phyloP scores from a whole-genome alignment of 2,797 vertebrate genomes.

The Poecilia gillii region DNA sequence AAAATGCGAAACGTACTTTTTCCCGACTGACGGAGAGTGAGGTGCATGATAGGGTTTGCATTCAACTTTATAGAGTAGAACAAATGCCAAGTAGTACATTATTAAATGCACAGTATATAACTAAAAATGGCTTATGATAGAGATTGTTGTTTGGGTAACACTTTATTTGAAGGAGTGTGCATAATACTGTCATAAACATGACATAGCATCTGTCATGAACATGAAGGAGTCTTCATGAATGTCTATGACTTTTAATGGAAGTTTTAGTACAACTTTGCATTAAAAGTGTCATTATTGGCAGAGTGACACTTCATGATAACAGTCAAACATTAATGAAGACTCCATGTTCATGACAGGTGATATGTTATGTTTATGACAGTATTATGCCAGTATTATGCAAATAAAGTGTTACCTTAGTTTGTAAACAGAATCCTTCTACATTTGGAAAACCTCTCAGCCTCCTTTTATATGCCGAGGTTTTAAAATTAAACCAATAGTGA shows the following conservation, averaged over 20 bases:
- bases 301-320: too few species aligned
- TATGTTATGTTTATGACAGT: too few species aligned
- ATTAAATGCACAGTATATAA: background rate
- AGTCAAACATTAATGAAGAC: too few species aligned
- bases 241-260: too few species aligned
- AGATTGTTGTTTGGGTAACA: background rate
- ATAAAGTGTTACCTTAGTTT: background rate
- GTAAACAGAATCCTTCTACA: background rate
- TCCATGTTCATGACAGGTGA: too few species aligned
- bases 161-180: too few species aligned
- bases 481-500: conserved; percentile 1
- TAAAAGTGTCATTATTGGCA: too few species aligned
- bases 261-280: too few species aligned
- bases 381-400: too few species aligned
- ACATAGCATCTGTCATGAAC: too few species aligned
- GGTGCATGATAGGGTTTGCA: background rate
- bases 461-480: background rate
- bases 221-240: too few species aligned
- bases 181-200: too few species aligned
- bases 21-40: background rate
- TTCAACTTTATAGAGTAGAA: background rate
- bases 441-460: background rate
- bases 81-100: conserved; percentile 4
- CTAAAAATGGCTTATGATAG: conserved; percentile 8
- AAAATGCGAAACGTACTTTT: background rate